phyloP scores from a whole-genome alignment of 2,113 vertebrate genomes.

The Poicephalus meyeri region DNA sequence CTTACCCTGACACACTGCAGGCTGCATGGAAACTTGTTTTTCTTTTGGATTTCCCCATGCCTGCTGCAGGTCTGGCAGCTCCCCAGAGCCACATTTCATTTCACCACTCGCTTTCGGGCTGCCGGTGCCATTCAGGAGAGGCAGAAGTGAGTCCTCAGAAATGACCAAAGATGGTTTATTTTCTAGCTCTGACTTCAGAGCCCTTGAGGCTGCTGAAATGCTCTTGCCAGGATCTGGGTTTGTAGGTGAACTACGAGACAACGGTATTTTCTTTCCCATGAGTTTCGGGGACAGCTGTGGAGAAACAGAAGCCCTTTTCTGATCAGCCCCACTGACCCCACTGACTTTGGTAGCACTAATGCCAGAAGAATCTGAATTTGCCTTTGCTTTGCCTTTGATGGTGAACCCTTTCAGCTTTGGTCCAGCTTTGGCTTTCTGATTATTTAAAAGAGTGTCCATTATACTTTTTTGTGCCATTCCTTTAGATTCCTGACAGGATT shows the following conservation, averaged over 20 bases:
- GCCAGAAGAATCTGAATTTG: conserved; percentile 48
- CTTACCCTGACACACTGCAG: neutral
- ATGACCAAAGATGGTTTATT: neutral
- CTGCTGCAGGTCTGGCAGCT: neutral
- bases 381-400: conserved; percentile 78
- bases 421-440: conserved; percentile 68
- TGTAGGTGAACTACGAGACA: conserved; percentile 40
- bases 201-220: neutral
- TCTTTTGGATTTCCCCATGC: neutral
- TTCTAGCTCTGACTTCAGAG: conserved; percentile 54
- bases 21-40: neutral
- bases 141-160: neutral
- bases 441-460: conserved; percentile 67
- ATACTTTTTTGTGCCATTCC: conserved; percentile 62
- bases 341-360: conserved; percentile 28
- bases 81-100: neutral
- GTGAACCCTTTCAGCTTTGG: conserved; percentile 81
- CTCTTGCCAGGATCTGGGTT: conserved; percentile 42
- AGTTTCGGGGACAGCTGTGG: conserved; percentile 70
- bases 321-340: conserved; percentile 52
- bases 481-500: conserved; percentile 63
- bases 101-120: neutral
- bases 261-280: conserved; percentile 52
- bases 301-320: conserved; percentile 68
- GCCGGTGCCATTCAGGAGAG: neutral